Evolutionary conservation across 2,113 vertebrate species (phyloP), one percentile per base, ranked within the genome.

Genomic region (Nannobrachium achirus): DNA sequence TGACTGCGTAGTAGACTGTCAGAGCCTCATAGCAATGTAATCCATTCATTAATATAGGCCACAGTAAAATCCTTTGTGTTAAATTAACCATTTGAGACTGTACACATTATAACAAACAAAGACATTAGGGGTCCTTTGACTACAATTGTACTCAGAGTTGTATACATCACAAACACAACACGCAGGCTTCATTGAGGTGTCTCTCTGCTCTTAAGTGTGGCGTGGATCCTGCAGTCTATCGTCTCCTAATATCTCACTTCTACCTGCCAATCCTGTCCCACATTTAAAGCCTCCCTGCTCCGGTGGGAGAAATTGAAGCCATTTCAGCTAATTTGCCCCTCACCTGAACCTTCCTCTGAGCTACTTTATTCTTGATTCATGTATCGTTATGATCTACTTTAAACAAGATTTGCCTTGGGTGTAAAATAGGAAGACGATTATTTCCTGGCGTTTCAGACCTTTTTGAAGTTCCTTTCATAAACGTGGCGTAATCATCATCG

Each of bases 271-370:
- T 81, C 77, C 51, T 63, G 80, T 72, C 69, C 80, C 80, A 81
- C 73, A 79, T 85, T 84, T 80, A 82, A 82, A 81, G 25, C 78
- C 79, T 61, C 58, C 53, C 65, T 78, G 58, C 71, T 82, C 83
- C 76, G 0, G 40, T 14, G 88, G 79, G 88, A 89, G 71, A 60
- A 58, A 84, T 70, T 69, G 79, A 76, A 85, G 80, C 73, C 71
- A 82, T 86, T 86, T 82, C 71, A 70, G 66, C 73, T 89, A 76
- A 87, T 88, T 87, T 71, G 65, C 57, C 71, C 85, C 75, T 73
- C 64, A 77, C 79, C 80, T 70, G 84, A 85, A 84, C 81, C 73
- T 83, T 75, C 51, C 33, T 10, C 60, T 57, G 45, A 65, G 79
- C 63, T 80, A 56, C 73, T 76, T 75, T 81, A 4, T 33, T 33